Percentiles rank a stretch among this genome's conserved stretches.
Conservation (phyloP, 2,113 vertebrate species). For the Globicephala melas region DNA sequence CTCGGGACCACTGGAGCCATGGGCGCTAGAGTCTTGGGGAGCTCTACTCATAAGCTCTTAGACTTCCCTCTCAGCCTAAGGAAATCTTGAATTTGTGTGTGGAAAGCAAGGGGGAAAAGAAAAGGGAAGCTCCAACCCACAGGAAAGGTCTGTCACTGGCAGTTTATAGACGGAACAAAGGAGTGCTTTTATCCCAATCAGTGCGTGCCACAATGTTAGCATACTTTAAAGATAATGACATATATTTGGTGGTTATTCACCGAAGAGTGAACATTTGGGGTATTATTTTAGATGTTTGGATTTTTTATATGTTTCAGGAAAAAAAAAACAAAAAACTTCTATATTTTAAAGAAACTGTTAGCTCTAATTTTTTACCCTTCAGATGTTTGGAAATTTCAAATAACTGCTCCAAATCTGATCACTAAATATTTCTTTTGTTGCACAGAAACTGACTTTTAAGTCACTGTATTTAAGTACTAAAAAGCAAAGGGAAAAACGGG, state of each 20-base stretch:
- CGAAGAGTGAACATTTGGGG: not conserved
- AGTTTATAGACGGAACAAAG: not conserved
- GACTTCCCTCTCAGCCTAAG: not conserved
- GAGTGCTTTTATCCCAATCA: not conserved
- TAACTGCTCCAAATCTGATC: not conserved
- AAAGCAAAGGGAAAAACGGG: not conserved
- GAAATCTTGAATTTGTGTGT: not conserved
- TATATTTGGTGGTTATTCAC: not conserved
- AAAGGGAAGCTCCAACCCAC: not conserved
- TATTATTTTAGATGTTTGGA: not conserved
- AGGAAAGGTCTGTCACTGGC: not conserved
- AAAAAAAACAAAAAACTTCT: not conserved
- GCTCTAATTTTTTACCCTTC: not conserved
- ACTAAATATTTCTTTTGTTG: constrained; percentile 18
- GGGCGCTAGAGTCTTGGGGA: not conserved
- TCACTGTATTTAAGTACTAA: constrained; percentile 28
- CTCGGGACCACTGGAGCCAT: not conserved
- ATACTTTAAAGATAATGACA: not conserved
- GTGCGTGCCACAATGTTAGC: not conserved
- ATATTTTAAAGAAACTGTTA: constrained; percentile 37
- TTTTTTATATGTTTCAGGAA: not conserved
- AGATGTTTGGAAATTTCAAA: constrained; percentile 3
- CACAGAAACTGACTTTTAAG: constrained; percentile 13
- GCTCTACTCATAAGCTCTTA: not conserved
- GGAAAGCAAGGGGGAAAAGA: not conserved